Conservation (phyloP, 2,797 vertebrate species). For the Delichon dasypus region DNA sequence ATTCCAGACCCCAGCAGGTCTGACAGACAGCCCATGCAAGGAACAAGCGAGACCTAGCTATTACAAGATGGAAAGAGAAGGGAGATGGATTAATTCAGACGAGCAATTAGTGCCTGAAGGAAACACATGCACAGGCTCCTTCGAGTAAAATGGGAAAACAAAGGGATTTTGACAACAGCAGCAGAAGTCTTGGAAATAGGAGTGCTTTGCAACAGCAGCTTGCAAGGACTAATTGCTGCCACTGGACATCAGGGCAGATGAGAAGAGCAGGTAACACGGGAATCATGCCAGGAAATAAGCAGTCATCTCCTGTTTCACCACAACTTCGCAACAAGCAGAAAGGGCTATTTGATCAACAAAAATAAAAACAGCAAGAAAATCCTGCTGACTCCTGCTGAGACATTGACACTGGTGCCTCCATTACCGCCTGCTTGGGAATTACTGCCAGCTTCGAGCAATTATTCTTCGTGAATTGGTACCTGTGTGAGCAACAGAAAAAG, state of each 20-base stretch:
- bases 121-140: not conserved
- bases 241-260: not conserved
- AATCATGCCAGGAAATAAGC: not conserved
- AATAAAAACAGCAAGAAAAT: not conserved
- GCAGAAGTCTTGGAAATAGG: not conserved
- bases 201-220: constrained; percentile 8
- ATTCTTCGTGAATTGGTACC: not conserved
- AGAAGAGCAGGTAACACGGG: not conserved
- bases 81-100: not conserved
- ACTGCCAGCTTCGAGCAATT: not conserved
- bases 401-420: not conserved
- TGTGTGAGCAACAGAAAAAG: constrained; percentile 16
- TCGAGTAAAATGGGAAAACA: not conserved
- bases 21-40: not conserved
- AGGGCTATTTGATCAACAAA: not conserved
- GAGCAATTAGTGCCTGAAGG: not conserved
- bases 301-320: not conserved
- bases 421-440: not conserved
- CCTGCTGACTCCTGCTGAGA: not conserved
- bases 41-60: not conserved
- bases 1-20: not conserved
- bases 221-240: constrained; percentile 5
- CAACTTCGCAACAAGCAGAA: not conserved
- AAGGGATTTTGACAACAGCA: not conserved
- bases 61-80: not conserved